These are phyloP conservation scores for Laupala kohalensis DNA, from an alignment of 1,140 invertebrate genomes.

Conservation along the genomic window DNA sequence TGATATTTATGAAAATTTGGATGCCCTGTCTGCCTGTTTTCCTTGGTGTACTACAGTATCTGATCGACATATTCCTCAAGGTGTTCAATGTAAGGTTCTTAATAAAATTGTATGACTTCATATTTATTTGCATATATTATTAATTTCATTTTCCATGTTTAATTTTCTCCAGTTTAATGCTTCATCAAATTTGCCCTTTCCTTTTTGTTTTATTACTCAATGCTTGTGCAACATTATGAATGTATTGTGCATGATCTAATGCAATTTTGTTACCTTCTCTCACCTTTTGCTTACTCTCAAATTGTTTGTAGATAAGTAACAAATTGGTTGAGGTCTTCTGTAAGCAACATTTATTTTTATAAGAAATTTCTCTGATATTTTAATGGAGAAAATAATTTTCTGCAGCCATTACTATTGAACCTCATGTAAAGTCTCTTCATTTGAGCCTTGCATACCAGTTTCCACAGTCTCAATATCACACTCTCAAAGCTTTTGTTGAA, in stretches of 20 bases:
- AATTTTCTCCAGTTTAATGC: neutral
- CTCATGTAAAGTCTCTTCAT: slow-evolving; percentile 71
- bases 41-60: slow-evolving; percentile 46
- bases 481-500: slow-evolving; percentile 58
- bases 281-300: too few species aligned
- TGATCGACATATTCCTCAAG: slow-evolving; percentile 28
- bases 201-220: too few species aligned
- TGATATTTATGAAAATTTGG: slow-evolving; percentile 53
- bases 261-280: too few species aligned
- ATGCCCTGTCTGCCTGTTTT: slow-evolving; percentile 52
- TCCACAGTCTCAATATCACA: slow-evolving; percentile 50
- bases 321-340: too few species aligned
- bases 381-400: slow-evolving; percentile 17
- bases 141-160: neutral
- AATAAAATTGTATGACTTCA: neutral
- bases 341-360: too few species aligned
- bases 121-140: neutral
- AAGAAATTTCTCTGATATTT: too few species aligned
- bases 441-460: slow-evolving; percentile 82
- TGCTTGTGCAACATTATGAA: too few species aligned
- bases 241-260: too few species aligned
- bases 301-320: too few species aligned
- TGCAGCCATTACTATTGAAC: slow-evolving; percentile 53
- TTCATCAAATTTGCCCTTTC: too few species aligned
- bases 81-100: slow-evolving; percentile 32